Evolutionary conservation across 2,113 vertebrate species (phyloP), one percentile per base, ranked within the genome.

Genomic region (Desmodus rotundus): DNA sequence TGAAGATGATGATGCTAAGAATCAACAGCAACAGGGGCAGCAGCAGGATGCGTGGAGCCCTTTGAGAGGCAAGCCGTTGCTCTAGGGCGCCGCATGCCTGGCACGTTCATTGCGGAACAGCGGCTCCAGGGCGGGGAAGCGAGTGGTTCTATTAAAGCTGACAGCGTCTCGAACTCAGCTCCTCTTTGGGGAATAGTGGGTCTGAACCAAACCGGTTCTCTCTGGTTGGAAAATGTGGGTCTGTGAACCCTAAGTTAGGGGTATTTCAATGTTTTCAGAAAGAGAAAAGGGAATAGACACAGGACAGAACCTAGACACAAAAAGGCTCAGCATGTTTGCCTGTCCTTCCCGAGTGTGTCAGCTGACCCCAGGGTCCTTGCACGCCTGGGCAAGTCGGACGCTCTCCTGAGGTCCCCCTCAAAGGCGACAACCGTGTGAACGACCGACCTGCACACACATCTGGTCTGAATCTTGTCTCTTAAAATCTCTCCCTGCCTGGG

Each of bases 71-170:
- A 3, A 8, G 54, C 54, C 54, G 54, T 10, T 56, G 54, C 14
- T 7, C 7, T 22, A 19, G 52, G 20, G 24, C 7, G 58, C 24
- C 28, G 3, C 61, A 0, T 14, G 28, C 61, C 61, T 5, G 24
- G 1, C 28, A 31, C 12, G 2, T 1, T 15, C 24, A 15, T n/a
- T 4, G 3, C 6, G 0, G 31, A 3, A 72, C 86, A 8, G 3
- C 50, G 65, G 47, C 24, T 54, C 45, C 9, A 33, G 31, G 58
- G 9, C 36, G 24, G 1, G n/a, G 72, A 78, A 45, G 56, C 41
- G 33, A 47, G 65, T 0, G 7, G 7, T 24, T 58, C 86, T 70
- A 22, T 24, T 52, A n/a, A 41, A 52, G 84, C 31, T 47, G 54
- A 74, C 9, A 90, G 3, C 9, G 2, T 76, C 73, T 72, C 43